Conservation (phyloP, 1,140 invertebrate species). For the Pectinophora gossypiella region DNA sequence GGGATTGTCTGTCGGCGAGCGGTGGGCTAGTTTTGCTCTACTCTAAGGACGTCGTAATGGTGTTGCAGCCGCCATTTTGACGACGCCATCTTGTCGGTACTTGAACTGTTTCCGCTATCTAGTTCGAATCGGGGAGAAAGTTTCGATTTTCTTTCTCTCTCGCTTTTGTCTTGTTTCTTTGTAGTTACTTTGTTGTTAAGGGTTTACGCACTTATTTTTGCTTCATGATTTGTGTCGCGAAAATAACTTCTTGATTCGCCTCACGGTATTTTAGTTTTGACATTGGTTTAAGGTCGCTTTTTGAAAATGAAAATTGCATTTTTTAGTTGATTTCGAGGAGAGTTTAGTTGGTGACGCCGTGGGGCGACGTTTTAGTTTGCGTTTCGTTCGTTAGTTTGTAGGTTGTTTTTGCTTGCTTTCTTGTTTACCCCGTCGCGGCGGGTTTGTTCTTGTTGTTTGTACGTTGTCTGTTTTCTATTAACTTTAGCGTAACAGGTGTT, state of each 20-base stretch:
- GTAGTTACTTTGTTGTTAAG: conserved; percentile 16
- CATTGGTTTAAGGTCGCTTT: conserved; percentile 15
- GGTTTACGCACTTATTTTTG: conserved; percentile 14
- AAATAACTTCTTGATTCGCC: conserved; percentile 16
- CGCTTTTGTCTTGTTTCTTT: conserved; percentile 14
- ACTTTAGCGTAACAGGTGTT: conserved; percentile 32
- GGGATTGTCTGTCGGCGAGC: conserved; percentile 61
- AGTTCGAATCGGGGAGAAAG: conserved; percentile 27
- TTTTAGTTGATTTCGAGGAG: conserved; percentile 35
- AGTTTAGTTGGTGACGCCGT: conserved; percentile 16
- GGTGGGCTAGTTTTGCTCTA: conserved; percentile 6
- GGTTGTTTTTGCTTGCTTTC: conserved; percentile 42
- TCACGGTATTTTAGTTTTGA: conserved; percentile 28
- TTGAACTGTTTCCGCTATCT: conserved; percentile 1
- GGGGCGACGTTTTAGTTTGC: conserved; percentile 17
- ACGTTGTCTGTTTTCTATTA: conserved; percentile 56
- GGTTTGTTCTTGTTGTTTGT: conserved; percentile 51
- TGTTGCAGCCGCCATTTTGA: background rate
- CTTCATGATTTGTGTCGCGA: conserved; percentile 1
- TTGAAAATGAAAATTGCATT: conserved; percentile 25
- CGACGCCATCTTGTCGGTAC: background rate
- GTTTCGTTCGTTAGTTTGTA: conserved; percentile 39
- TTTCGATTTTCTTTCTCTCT: conserved; percentile 16
- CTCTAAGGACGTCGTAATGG: background rate
- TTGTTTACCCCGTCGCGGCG: conserved; percentile 41